Percentiles rank a stretch among this genome's conserved stretches.
Evolutionary conservation across 2,888 invertebrate species (phyloP).

Genomic region (Leptinotarsa juncta): DNA sequence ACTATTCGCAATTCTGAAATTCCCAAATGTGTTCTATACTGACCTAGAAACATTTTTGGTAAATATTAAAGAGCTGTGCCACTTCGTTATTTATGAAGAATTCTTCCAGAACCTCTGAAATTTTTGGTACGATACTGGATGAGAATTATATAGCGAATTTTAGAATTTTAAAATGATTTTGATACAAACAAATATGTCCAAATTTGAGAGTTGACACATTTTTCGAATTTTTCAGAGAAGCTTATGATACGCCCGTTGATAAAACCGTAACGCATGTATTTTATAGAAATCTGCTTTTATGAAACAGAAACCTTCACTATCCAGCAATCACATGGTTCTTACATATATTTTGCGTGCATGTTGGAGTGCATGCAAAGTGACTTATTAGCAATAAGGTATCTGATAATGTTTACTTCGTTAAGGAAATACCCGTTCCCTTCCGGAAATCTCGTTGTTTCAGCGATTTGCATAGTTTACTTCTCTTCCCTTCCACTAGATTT

Average conservation of each 20-base stretch:
- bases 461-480: constrained; percentile 28
- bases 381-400: constrained; percentile 41
- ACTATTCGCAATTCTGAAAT: too few relatives aligned
- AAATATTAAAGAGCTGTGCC: too few relatives aligned
- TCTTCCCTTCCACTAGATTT: constrained; percentile 22
- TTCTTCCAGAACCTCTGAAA: too few relatives aligned
- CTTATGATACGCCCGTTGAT: not conserved
- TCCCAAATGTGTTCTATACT: too few relatives aligned
- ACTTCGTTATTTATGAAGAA: too few relatives aligned
- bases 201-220: too few relatives aligned
- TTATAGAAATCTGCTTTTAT: constrained; percentile 3
- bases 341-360: constrained; percentile 35
- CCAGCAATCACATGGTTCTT: constrained; percentile 30
- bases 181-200: too few relatives aligned
- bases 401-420: constrained; percentile 42
- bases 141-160: too few relatives aligned
- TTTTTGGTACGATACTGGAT: too few relatives aligned
- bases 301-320: constrained; percentile 17
- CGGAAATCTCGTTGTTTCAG: constrained; percentile 41
- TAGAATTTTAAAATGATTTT: too few relatives aligned
- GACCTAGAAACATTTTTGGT: too few relatives aligned
- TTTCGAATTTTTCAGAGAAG: not conserved
- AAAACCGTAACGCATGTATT: constrained; percentile 22
- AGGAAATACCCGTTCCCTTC: constrained; percentile 40
- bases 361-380: constrained; percentile 40